A percentile compares a stretch with the other conserved stretches of the same genome.
phyloP scores from a whole-genome alignment of 2,113 vertebrate genomes.

The Psilopogon haemacephalus region DNA sequence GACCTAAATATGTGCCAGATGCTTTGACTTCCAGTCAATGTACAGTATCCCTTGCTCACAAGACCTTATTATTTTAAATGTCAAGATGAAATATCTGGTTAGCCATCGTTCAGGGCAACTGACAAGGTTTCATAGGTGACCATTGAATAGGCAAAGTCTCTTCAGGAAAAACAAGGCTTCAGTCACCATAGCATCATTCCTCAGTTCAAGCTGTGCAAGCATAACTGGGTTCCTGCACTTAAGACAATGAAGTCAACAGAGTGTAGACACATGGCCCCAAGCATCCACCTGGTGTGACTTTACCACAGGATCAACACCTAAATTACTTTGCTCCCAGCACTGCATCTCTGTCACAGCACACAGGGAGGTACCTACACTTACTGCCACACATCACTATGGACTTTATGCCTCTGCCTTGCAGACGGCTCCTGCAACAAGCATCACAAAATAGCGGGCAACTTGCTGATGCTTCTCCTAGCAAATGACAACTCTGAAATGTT shows the following conservation, averaged over 20 bases:
- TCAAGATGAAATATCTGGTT: background rate
- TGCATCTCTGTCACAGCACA: constrained; percentile 31
- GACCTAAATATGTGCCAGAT: background rate
- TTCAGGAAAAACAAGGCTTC: background rate
- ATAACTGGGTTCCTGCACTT: background rate
- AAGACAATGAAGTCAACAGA: background rate
- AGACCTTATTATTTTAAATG: background rate
- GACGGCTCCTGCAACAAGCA: constrained; percentile 7
- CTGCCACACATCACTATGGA: background rate
- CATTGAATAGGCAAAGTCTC: background rate
- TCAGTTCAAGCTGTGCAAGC: background rate
- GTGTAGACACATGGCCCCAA: background rate
- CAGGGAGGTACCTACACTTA: constrained; percentile 21
- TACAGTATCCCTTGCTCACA: background rate
- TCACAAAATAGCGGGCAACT: constrained; percentile 34
- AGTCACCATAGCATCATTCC: accelerated
- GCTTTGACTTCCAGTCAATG: background rate
- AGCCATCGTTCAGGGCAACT: background rate
- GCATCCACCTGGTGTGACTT: background rate
- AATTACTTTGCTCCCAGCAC: background rate
- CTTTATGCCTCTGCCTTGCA: constrained; percentile 34
- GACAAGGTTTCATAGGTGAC: background rate
- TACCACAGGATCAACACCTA: background rate
- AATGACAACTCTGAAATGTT: constrained; percentile 56
- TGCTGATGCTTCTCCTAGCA: constrained; percentile 46